Conservation (phyloP, 2,113 vertebrate species). For the Mesoclemmys tuberculata region DNA sequence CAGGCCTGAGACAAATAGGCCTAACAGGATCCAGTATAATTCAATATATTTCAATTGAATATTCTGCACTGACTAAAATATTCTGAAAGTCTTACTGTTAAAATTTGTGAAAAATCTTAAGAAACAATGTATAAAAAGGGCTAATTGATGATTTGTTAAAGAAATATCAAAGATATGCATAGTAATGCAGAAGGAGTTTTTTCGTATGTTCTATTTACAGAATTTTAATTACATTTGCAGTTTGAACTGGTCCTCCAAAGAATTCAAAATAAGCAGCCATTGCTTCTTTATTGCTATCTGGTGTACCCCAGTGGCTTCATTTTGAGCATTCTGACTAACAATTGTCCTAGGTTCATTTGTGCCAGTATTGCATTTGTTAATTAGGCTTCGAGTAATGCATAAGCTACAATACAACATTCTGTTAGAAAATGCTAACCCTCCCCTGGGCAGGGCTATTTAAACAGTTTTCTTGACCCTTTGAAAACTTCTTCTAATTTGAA, state of each 20-base stretch:
- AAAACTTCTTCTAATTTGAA: not conserved
- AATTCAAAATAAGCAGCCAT: slow-evolving; percentile 65
- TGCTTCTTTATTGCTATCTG: slow-evolving; percentile 53
- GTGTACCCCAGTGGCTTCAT: slow-evolving; percentile 62
- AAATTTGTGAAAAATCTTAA: slow-evolving; percentile 40
- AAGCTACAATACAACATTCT: slow-evolving; percentile 49
- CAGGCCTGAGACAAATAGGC: not conserved
- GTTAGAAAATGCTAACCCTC: slow-evolving; percentile 41
- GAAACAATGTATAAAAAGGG: slow-evolving; percentile 53
- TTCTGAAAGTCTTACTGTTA: not conserved
- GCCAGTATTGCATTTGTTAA: slow-evolving; percentile 39
- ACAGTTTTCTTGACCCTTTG: not conserved
- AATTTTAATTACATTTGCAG: slow-evolving; percentile 78
- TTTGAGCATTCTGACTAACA: slow-evolving; percentile 48
- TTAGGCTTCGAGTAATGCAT: slow-evolving; percentile 38
- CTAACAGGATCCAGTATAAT: not conserved
- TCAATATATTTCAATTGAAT: not conserved
- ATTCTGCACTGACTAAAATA: not conserved
- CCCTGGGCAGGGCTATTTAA: slow-evolving; percentile 8
- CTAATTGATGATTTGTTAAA: slow-evolving; percentile 70
- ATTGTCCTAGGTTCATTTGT: slow-evolving; percentile 57
- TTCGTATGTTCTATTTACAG: slow-evolving; percentile 73
- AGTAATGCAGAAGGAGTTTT: slow-evolving; percentile 70
- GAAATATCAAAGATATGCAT: slow-evolving; percentile 68
- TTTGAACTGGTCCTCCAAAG: slow-evolving; percentile 75